Conservation (phyloP, 1,140 invertebrate species). For the Dolichoris vasculosae region DNA sequence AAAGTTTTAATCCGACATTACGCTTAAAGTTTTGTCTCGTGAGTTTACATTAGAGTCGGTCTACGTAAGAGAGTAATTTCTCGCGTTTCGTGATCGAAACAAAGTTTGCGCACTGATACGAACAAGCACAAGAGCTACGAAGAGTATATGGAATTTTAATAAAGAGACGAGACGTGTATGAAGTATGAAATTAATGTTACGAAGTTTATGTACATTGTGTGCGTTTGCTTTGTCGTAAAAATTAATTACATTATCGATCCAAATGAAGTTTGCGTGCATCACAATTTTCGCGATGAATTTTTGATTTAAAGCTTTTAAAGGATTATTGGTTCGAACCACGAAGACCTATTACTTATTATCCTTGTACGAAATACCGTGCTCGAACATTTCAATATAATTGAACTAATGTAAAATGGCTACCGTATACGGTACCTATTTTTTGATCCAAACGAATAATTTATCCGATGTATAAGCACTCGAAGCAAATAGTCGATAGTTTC, state of each 20-base stretch:
- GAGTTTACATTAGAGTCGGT: conserved; percentile 38
- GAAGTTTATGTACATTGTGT: neutral
- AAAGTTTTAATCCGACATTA: conserved; percentile 39
- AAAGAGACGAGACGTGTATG: conserved; percentile 42
- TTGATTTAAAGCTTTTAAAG: neutral
- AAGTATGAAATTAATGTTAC: conserved; percentile 27
- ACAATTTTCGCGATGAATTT: conserved; percentile 7
- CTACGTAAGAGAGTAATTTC: conserved; percentile 37
- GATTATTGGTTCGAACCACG: neutral
- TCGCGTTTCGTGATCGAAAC: conserved; percentile 34
- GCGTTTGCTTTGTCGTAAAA: conserved; percentile 12
- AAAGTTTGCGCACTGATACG: conserved; percentile 43
- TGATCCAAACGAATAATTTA: too few species aligned
- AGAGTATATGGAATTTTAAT: conserved; percentile 39
- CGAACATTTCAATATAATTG: too few species aligned
- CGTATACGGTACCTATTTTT: too few species aligned
- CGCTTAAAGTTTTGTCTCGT: conserved; percentile 41
- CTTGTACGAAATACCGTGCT: neutral
- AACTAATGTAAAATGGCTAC: too few species aligned
- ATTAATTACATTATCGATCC: conserved; percentile 35
- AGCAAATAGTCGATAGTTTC: neutral
- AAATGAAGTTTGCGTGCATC: neutral
- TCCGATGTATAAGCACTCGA: too few species aligned
- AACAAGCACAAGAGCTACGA: conserved; percentile 6
- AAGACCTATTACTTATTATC: neutral